Conservation (phyloP, 2,113 vertebrate genomes). For the Machaerirhynchus nigripectus region DNA sequence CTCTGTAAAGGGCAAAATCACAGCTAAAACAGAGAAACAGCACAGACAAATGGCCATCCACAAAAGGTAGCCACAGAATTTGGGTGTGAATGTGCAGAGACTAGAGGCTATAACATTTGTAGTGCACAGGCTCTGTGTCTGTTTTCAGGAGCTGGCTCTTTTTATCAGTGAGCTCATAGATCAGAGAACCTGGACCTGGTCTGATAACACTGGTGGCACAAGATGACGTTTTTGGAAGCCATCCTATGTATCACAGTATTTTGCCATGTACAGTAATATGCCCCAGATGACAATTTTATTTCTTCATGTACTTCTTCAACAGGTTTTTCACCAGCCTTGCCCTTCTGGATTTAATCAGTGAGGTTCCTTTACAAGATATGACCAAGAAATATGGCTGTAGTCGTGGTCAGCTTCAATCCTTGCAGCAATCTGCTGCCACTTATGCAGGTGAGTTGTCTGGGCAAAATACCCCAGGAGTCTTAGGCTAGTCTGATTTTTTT, state of each 20-base stretch:
- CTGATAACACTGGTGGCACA: background rate
- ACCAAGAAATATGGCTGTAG: conserved; percentile 91
- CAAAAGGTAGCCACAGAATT: conserved; percentile 79
- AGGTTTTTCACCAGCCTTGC: conserved; percentile 98
- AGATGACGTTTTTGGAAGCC: background rate
- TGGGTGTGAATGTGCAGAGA: background rate
- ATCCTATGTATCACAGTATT: background rate
- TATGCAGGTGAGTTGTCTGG: conserved; percentile 83
- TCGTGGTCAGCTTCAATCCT: conserved; percentile 95
- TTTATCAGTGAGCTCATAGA: background rate
- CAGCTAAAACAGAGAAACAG: conserved; percentile 91
- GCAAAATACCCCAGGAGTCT: background rate
- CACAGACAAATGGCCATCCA: conserved; percentile 93
- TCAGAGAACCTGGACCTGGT: background rate
- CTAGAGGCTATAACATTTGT: background rate
- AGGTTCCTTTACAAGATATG: conserved; percentile 85
- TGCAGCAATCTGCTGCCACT: conserved; percentile 94
- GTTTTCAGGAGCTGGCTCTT: background rate
- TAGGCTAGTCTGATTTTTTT: background rate
- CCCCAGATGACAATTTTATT: background rate
- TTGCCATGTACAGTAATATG: background rate
- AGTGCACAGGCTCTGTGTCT: background rate
- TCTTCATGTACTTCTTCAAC: background rate
- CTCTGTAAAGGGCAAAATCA: conserved; percentile 87
- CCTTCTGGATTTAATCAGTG: conserved; percentile 90